These are phyloP conservation scores for Grammomys surdaster DNA, from an alignment of 2,113 vertebrate genomes.

Conservation along the genomic window DNA sequence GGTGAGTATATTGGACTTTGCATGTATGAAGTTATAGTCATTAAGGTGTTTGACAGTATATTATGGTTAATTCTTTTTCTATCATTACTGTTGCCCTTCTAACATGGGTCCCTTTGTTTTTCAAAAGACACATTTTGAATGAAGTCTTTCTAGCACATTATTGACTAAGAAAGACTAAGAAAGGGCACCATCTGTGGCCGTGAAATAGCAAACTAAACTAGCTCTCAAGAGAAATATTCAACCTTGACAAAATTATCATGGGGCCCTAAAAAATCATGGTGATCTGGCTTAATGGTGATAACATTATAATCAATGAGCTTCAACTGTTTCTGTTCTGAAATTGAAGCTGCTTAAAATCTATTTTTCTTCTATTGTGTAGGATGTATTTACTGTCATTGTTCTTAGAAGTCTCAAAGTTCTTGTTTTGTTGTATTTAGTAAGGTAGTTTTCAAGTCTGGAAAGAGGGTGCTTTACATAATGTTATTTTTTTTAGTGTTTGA, in stretches of 20 bases:
- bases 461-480: background rate
- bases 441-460: background rate
- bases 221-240: slow-evolving; percentile 47
- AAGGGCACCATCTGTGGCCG: background rate
- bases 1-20: slow-evolving; percentile 85
- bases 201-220: slow-evolving; percentile 52
- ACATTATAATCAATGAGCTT: slow-evolving; percentile 39
- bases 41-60: background rate
- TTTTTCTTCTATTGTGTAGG: slow-evolving; percentile 23
- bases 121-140: slow-evolving; percentile 59
- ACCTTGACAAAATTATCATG: slow-evolving; percentile 49
- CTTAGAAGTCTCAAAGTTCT: slow-evolving; percentile 6
- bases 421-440: slow-evolving; percentile 20
- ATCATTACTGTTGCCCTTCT: background rate
- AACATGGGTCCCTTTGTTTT: slow-evolving; percentile 4
- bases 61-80: slow-evolving; percentile 36
- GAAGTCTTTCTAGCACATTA: slow-evolving; percentile 16
- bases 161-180: background rate
- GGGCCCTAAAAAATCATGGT: slow-evolving; percentile 41
- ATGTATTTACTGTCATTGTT: slow-evolving; percentile 8
- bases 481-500: slow-evolving; percentile 26
- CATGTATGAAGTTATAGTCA: background rate
- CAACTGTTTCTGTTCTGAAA: slow-evolving; percentile 53
- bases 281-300: slow-evolving; percentile 23
- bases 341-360: slow-evolving; percentile 57